Evolutionary conservation across 2,797 vertebrate species (phyloP).

Genomic region (Heteromormyrus szaboi): DNA sequence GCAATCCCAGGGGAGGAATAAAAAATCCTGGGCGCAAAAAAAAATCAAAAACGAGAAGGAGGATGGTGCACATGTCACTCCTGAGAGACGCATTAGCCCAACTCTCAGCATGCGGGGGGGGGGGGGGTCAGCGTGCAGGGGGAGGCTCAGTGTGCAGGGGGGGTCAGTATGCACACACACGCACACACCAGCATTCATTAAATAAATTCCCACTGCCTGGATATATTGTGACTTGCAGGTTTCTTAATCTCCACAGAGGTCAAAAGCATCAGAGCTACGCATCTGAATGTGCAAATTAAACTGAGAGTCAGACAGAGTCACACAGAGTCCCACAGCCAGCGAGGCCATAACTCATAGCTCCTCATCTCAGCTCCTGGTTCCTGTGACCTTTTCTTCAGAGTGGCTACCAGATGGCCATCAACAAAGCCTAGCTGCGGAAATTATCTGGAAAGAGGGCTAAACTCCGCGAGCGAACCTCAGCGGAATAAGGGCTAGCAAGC

Average conservation of each 20-base stretch:
- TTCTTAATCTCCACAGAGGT: conserved; percentile 2
- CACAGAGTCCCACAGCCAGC: not conserved
- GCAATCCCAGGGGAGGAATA: conserved; percentile 32
- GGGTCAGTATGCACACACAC: conserved; percentile 6
- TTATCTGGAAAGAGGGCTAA: not conserved
- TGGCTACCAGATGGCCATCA: not conserved
- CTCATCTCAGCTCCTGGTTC: not conserved
- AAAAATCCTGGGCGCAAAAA: not conserved
- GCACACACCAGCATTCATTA: not conserved
- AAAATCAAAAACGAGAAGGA: not conserved
- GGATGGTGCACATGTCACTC: conserved; percentile 39
- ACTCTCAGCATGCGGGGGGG: not conserved
- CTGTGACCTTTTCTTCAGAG: not conserved
- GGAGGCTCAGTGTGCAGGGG: conserved; percentile 28
- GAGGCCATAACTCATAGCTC: not conserved
- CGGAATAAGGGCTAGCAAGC: conserved; percentile 16
- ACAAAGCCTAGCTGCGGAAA: not conserved
- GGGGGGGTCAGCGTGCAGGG: conserved; percentile 23
- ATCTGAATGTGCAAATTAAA: not conserved
- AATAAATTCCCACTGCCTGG: not conserved
- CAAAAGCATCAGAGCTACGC: not conserved
- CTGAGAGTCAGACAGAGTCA: not conserved
- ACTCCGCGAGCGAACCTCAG: not conserved
- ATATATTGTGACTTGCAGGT: not conserved
- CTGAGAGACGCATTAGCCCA: conserved; percentile 27